A percentile compares a stretch with the other conserved stretches of the same genome.
These are phyloP conservation scores for Anser cygnoides DNA, from an alignment of 2,113 vertebrate genomes.

Conservation along the genomic window DNA sequence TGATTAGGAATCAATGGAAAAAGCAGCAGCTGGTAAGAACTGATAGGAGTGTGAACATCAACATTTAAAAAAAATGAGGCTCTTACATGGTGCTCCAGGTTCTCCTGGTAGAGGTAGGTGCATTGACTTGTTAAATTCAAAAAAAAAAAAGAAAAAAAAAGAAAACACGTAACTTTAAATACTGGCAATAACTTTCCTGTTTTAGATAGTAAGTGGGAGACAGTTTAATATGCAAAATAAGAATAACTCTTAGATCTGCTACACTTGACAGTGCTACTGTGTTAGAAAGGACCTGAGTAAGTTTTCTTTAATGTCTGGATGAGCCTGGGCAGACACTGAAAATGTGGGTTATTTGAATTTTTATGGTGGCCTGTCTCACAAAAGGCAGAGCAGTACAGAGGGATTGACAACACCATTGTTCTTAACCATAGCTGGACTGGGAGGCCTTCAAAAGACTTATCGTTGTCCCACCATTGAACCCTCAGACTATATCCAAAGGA, in stretches of 20 bases:
- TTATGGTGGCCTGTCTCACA: neutral
- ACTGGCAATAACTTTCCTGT: neutral
- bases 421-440: neutral
- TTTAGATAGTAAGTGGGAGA: rapidly evolving
- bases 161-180: too few relatives aligned
- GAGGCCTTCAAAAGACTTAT: neutral
- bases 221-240: neutral
- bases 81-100: neutral
- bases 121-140: too few relatives aligned
- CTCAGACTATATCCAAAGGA: neutral
- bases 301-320: neutral
- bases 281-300: neutral
- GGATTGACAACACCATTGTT: neutral
- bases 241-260: neutral
- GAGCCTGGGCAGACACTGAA: neutral
- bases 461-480: neutral
- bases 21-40: neutral
- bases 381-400: neutral
- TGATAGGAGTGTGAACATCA: neutral
- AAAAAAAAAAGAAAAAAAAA: too few relatives aligned
- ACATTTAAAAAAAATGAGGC: neutral
- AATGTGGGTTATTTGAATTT: neutral
- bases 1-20: neutral
- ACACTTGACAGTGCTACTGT: rapidly evolving
- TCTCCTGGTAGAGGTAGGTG: neutral